Evolutionary conservation across 2,797 vertebrate genomes (phyloP).

Genomic region (Coreius guichenoti): DNA sequence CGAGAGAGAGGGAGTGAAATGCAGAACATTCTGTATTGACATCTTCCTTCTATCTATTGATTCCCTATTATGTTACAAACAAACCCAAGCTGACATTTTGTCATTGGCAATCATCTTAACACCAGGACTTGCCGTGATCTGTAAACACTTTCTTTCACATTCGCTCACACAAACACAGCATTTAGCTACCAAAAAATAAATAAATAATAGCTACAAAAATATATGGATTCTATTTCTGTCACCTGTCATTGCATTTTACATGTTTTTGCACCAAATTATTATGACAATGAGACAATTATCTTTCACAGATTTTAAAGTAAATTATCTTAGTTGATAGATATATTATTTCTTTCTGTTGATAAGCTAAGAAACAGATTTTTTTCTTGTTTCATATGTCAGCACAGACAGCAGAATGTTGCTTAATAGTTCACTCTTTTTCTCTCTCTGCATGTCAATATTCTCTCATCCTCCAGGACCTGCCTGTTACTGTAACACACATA

Average conservation of each 20-base stretch:
- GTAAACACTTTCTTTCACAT: conserved; percentile 38
- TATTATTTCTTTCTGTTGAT: not conserved
- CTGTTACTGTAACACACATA: conserved; percentile 13
- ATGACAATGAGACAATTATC: not conserved
- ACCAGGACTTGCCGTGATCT: conserved; percentile 62
- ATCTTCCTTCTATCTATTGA: conserved; percentile 85
- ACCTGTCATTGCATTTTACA: not conserved
- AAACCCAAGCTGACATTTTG: conserved; percentile 88
- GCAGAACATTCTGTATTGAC: conserved; percentile 84
- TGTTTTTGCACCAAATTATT: not conserved
- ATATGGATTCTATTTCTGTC: not conserved
- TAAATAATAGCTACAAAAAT: not conserved
- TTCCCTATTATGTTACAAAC: conserved; percentile 86
- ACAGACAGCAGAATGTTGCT: not conserved
- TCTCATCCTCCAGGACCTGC: conserved; percentile 5
- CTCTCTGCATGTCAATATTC: conserved; percentile 13
- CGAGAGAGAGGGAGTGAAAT: conserved; percentile 65
- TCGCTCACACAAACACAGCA: conserved; percentile 13
- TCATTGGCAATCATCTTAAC: conserved; percentile 86
- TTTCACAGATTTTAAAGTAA: not conserved
- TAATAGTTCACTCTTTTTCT: not conserved
- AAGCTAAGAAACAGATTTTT: not conserved
- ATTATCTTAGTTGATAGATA: not conserved
- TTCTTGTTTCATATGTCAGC: not conserved
- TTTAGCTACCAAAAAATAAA: not conserved